These are phyloP conservation scores for Drosophila elegans DNA, from an alignment of 1,140 invertebrate species.

Conservation along the genomic window DNA sequence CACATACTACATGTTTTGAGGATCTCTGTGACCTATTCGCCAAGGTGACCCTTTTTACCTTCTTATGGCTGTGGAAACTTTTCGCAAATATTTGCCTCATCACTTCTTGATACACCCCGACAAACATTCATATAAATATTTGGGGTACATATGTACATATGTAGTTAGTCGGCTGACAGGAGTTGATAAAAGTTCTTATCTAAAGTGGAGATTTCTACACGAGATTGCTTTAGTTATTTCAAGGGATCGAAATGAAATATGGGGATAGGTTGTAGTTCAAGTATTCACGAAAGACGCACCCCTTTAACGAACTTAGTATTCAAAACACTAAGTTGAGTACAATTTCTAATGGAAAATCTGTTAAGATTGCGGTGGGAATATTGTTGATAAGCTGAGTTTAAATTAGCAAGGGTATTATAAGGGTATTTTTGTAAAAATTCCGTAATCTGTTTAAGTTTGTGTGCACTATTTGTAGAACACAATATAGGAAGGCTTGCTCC, in stretches of 20 bases:
- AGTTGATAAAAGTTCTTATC: slow-evolving; percentile 37
- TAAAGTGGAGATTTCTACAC: slow-evolving; percentile 7
- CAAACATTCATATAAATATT: not conserved
- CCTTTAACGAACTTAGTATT: not conserved
- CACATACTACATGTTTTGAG: not conserved
- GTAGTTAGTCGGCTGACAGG: too few species aligned
- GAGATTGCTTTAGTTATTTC: slow-evolving; percentile 6
- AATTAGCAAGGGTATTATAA: slow-evolving; percentile 38
- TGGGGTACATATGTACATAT: too few species aligned
- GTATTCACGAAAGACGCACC: slow-evolving; percentile 14
- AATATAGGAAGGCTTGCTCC: not conserved
- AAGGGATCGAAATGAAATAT: not conserved
- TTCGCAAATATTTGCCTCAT: slow-evolving; percentile 31
- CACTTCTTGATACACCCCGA: not conserved
- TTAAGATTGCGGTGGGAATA: slow-evolving; percentile 1
- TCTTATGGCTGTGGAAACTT: slow-evolving; percentile 29
- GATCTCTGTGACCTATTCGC: slow-evolving; percentile 1
- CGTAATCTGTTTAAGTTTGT: slow-evolving; percentile 5
- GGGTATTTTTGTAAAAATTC: slow-evolving; percentile 16
- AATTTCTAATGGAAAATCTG: not conserved
- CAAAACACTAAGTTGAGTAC: not conserved
- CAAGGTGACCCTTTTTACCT: slow-evolving; percentile 64
- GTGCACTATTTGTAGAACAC: not conserved
- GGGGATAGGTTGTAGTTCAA: not conserved
- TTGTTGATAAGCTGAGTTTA: slow-evolving; percentile 18